Evolutionary conservation across 2,888 invertebrate species (phyloP), one percentile per base, ranked within the genome.

Genomic region (Mimas tiliae): DNA sequence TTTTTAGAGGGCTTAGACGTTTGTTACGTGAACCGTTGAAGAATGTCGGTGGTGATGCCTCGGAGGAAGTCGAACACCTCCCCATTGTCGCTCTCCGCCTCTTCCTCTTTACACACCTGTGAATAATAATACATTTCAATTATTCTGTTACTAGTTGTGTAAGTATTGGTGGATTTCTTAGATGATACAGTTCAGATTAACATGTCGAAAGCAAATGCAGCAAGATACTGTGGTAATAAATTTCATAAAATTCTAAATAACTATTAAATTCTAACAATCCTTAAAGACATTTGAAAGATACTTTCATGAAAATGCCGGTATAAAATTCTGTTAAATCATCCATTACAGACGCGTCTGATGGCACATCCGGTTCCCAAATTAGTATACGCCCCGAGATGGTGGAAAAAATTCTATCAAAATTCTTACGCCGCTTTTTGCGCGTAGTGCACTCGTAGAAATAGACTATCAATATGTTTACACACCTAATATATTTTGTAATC

Each of bases 1-100:
- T 55, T 27, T 33, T 45, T 33, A 48, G 48, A 65, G 19, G 33
- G 68, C 64, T 62, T 66, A 47, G 65, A 65, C 68, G 66, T 63
- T 55, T 68, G 73, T 81, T 86, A 91, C 67, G 87, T 73, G 72
- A 93, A 91, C 72, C 88, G 86, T 63, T 93, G 88, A 58, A 93
- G 74, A 69, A 93, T 84, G 74, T 92, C 91, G 53, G 89, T 88
- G 64, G 91, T 93, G 82, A 93, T 82, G 72, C 90, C 93, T 70
- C 83, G 83, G 45, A 93, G 77, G 80, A 88, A 91, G 71, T 88
- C 90, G 63, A 92, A 85, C 74, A 93, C 83, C 74, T 92, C 93
- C 12, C 75, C 86, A 67, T 79, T 72, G 27, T 90, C 90, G 68
- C 70, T 78, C 64, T 85, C 88, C 63, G 70, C 72, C 38, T 84